phyloP scores from a whole-genome alignment of 2,113 vertebrate genomes.

The Noturus placidus region DNA sequence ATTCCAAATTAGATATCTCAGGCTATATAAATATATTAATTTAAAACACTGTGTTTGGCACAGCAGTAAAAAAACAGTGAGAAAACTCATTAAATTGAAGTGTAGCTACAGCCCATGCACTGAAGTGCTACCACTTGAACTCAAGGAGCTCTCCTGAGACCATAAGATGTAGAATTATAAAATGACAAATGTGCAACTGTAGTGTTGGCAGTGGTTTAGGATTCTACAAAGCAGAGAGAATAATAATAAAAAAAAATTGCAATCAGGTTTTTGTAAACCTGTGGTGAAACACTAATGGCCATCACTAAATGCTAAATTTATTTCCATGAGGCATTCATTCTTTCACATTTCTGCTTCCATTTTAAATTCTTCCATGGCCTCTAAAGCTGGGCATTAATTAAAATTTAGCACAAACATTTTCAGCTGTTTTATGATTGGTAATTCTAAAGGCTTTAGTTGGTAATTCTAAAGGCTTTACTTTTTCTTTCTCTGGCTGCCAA shows the following conservation, averaged over 20 bases:
- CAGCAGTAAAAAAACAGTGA: neutral
- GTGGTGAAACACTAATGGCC: neutral
- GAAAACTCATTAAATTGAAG: neutral
- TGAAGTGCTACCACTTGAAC: neutral
- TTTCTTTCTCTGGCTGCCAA: neutral
- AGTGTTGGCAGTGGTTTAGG: neutral
- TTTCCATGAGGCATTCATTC: neutral
- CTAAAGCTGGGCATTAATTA: neutral
- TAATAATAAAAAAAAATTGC: neutral
- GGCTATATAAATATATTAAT: neutral
- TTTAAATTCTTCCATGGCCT: neutral
- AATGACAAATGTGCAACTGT: constrained; percentile 1
- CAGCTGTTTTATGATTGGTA: neutral
- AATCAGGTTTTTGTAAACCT: neutral
- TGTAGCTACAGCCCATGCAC: neutral
- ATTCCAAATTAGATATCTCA: constrained; percentile 10
- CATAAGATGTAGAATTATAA: constrained; percentile 8
- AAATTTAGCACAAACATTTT: neutral
- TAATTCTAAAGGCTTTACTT: neutral
- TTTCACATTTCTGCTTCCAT: neutral
- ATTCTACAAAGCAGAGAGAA: neutral
- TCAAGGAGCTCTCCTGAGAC: neutral
- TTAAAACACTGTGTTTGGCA: neutral
- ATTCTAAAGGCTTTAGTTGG: neutral
- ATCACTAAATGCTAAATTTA: neutral